These are phyloP conservation scores for Poeciliopsis gracilis DNA, from an alignment of 2,797 vertebrate genomes.

Conservation along the genomic window DNA sequence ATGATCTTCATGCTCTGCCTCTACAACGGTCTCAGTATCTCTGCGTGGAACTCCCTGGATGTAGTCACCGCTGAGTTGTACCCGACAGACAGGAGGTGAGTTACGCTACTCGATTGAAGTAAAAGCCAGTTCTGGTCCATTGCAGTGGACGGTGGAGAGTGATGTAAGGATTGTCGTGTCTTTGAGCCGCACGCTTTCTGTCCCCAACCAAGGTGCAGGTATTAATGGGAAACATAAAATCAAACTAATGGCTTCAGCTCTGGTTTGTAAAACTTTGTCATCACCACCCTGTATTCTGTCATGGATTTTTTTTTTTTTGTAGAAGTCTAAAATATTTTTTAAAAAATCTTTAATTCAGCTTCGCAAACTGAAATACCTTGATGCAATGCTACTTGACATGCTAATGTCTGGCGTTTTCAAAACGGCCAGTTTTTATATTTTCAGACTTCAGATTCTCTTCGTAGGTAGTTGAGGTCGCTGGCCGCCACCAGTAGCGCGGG, in stretches of 20 bases:
- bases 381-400: too few species aligned
- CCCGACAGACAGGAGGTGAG: constrained; percentile 93
- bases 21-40: constrained; percentile 97
- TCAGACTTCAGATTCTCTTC: too few species aligned
- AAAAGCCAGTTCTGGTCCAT: background rate
- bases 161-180: background rate
- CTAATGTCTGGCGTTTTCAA: too few species aligned
- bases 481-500: too few species aligned
- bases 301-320: too few species aligned
- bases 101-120: background rate
- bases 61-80: constrained; percentile 95
- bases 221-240: background rate
- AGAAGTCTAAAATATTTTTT: background rate
- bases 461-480: too few species aligned
- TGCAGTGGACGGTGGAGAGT: background rate
- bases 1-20: constrained; percentile 99
- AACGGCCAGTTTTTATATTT: too few species aligned
- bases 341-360: too few species aligned
- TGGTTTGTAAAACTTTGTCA: background rate
- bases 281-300: background rate
- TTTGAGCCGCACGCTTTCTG: background rate
- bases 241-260: background rate
- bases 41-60: constrained; percentile 97
- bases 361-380: too few species aligned
- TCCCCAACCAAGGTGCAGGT: background rate